A percentile compares a stretch with the other conserved stretches of the same genome.
phyloP scores from a whole-genome alignment of 1,140 invertebrate genomes.

The Neodiprion virginianus region DNA sequence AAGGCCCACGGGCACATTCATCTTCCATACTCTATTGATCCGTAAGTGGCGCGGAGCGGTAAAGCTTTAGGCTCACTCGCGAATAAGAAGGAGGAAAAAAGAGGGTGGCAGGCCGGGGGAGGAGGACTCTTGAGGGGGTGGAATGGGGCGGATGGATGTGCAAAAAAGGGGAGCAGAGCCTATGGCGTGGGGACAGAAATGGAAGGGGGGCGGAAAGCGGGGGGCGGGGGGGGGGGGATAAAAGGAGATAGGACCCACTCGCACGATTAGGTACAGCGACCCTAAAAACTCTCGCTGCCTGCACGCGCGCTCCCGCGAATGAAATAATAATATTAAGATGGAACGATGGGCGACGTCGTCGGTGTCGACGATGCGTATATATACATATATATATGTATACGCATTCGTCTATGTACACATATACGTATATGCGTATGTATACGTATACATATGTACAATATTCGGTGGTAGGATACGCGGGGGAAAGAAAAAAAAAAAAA shows the following conservation, averaged over 20 bases:
- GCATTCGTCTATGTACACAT: no score
- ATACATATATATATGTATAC: no score
- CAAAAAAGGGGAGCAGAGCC: neutral
- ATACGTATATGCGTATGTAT: no score
- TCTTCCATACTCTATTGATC: constrained; percentile 7
- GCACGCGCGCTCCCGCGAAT: constrained; percentile 4
- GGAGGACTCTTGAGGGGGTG: neutral
- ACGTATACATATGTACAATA: no score
- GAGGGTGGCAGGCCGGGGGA: neutral
- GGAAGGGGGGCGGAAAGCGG: neutral
- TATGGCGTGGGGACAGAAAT: neutral
- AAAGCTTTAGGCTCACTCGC: neutral
- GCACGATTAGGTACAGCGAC: constrained; percentile 6
- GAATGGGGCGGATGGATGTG: neutral
- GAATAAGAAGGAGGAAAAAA: neutral
- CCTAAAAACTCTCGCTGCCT: neutral
- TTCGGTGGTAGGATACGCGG: neutral
- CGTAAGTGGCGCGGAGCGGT: constrained; percentile 6
- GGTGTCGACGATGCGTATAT: neutral
- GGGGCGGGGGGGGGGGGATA: neutral
- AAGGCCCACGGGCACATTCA: neutral
- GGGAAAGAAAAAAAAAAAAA: neutral
- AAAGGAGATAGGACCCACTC: constrained; percentile 5
- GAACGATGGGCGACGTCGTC: neutral
- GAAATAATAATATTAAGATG: constrained; percentile 8